Evolutionary conservation across 1,140 invertebrate species (phyloP), one percentile per base, ranked within the genome.

Genomic region (Oryctes rhinoceros): DNA sequence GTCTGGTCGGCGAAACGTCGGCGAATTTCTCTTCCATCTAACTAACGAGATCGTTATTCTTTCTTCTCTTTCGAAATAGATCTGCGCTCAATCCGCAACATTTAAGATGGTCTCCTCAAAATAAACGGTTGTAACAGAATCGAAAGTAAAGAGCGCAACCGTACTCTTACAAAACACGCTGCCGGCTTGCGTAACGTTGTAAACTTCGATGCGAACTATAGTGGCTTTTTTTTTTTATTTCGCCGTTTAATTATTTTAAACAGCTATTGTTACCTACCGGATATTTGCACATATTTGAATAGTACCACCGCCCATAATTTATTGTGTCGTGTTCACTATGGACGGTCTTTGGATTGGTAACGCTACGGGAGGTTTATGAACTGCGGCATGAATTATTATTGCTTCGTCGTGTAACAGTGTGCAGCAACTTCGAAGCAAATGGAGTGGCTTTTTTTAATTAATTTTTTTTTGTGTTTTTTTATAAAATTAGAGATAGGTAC

Each of bases 221-320:
- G n/a, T 59, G 5, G 53, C n/a, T 44, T 44, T 44, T 59, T 59
- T 59, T 59, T 15, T 59, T 59, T 59, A 59, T 59, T n/a, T 18
- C 15, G 7, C 18, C 18, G 53, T 15, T 18, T 59, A 59, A 59
- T 59, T 59, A 18, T 59, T 59, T 59, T 59, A 59, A 59, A 59
- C 53, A 59, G 53, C 53, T 59, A 59, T 59, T 59, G 53, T 59
- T 59, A 59, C 18, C 53, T 59, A 59, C 53, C 53, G 53, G 53
- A 59, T 18, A 59, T 59, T 59, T 59, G 18, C 53, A 59, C 53
- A 59, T 59, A 18, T 59, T 59, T 59, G 53, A 59, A 59, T 59
- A 59, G 53, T n/a, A 18, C 53, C 15, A n/a, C 53, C 53, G 53
- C 53, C 53, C 53, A 59, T n/a, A 59, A 59, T 18, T 59, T 59